Evolutionary conservation across 2,113 vertebrate genomes (phyloP), one percentile per base, ranked within the genome.

Genomic region (Hippoglossus stenolepis): DNA sequence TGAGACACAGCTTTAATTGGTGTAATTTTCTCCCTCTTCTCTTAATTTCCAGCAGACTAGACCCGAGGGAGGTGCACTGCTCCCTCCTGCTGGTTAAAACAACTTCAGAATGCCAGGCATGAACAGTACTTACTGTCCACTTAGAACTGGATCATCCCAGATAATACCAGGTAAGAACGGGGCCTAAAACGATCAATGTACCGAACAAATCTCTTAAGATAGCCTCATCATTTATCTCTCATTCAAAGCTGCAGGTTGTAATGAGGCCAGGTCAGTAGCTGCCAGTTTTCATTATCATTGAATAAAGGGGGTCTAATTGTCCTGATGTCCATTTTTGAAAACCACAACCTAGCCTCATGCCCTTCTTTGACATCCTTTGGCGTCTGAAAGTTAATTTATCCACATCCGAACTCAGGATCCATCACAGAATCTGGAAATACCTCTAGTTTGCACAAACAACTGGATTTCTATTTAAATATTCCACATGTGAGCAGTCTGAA

Each of bases 381-480:
- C 62, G 12, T 54, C 69, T 67, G 45, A 77, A 77, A 65, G 38
- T 31, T 83, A 31, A 31, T 31, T 49, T 57, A 61, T 83, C 70
- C 58, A 63, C 53, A 62, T 62, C 53, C 20, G 31, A 60, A 38
- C 26, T 35, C 21, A 28, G n/a, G 21, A 24, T 51, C 45, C 4
- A 35, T 77, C 69, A 43, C 14, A 68, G 61, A 74, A 53, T 20
- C 45, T 54, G 38, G 23, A 73, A 69, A 68, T 8, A 64, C 54
- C 8, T 61, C 53, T 5, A 20, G 40, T n/a, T 78, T 66, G 67
- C 56, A 70, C 63, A 53, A 51, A 73, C 58, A 73, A 73, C n/a
- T 53, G 1, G 17, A 47, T 73, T 85, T 69, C 43, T 73, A 9
- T 73, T 67, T 18, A 49, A 73, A 63, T 73, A 51, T 43, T 3